A percentile compares a stretch with the other conserved stretches of the same genome.
phyloP scores from a whole-genome alignment of 2,888 invertebrate species.

The Drosophila neotestacea region DNA sequence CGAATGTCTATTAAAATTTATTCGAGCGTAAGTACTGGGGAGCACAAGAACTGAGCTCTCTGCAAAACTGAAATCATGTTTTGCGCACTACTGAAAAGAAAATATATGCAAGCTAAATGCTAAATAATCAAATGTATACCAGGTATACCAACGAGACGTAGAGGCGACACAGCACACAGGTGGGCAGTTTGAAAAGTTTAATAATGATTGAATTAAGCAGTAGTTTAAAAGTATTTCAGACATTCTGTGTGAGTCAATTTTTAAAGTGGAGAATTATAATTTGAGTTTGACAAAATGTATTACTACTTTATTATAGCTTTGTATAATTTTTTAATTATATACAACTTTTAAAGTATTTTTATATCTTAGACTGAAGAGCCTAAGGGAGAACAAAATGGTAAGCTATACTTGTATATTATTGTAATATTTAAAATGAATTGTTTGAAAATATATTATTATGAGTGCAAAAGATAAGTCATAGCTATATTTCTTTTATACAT shows the following conservation, averaged over 20 bases:
- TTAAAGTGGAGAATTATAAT: too few relatives aligned
- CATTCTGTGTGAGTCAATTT: not conserved
- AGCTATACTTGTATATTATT: too few relatives aligned
- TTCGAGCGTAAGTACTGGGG: constrained; percentile 75
- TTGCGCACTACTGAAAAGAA: constrained; percentile 70
- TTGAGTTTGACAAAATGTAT: too few relatives aligned
- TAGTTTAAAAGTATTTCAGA: not conserved
- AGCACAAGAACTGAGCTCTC: constrained; percentile 51
- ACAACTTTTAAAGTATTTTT: too few relatives aligned
- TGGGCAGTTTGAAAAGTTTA: constrained; percentile 31
- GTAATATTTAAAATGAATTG: too few relatives aligned
- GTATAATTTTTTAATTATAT: too few relatives aligned
- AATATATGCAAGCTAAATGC: constrained; percentile 75
- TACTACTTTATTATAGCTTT: too few relatives aligned
- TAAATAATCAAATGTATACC: constrained; percentile 75
- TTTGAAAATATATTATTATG: too few relatives aligned
- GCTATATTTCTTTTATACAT: too few relatives aligned
- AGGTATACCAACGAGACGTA: constrained; percentile 30
- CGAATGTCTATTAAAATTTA: constrained; percentile 78
- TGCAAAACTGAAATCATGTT: constrained; percentile 70
- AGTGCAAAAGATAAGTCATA: too few relatives aligned
- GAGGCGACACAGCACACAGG: constrained; percentile 5
- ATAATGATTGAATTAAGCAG: not conserved
- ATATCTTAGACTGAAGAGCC: too few relatives aligned
- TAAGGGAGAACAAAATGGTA: too few relatives aligned